Conservation (phyloP, 2,113 vertebrate genomes). For the Anas platyrhynchos region DNA sequence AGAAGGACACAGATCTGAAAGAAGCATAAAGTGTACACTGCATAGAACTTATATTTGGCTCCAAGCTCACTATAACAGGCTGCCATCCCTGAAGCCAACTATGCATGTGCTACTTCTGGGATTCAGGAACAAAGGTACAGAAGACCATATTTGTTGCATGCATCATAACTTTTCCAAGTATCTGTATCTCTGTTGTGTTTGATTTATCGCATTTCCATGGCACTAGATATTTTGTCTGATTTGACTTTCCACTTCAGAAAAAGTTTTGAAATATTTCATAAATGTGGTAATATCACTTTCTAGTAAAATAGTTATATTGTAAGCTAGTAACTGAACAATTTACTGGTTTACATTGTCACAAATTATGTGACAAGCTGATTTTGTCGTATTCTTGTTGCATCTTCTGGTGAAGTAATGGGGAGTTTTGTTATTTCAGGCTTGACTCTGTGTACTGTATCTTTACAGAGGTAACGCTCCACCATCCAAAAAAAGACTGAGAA, state of each 20-base stretch:
- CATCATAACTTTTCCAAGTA: neutral
- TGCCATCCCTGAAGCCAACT: neutral
- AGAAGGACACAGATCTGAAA: neutral
- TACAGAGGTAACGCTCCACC: neutral
- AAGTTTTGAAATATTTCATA: neutral
- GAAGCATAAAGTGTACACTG: neutral
- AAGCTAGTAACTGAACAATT: neutral
- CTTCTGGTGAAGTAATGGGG: neutral
- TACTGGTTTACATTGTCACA: neutral
- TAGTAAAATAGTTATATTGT: neutral
- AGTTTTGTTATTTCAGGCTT: neutral
- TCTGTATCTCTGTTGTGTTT: neutral
- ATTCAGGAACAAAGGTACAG: neutral
- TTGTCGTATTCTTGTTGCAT: neutral
- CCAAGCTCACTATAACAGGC: neutral
- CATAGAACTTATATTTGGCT: neutral
- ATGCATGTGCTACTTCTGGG: neutral
- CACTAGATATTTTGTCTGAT: neutral
- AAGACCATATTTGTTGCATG: neutral
- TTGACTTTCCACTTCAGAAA: neutral
- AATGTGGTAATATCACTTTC: neutral
- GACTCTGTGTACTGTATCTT: neutral
- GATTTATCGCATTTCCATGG: neutral
- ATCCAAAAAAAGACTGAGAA: neutral
- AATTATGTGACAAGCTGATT: neutral